Evolutionary conservation across 2,797 vertebrate genomes (phyloP).

Genomic region (Zenarchopterus dispar): DNA sequence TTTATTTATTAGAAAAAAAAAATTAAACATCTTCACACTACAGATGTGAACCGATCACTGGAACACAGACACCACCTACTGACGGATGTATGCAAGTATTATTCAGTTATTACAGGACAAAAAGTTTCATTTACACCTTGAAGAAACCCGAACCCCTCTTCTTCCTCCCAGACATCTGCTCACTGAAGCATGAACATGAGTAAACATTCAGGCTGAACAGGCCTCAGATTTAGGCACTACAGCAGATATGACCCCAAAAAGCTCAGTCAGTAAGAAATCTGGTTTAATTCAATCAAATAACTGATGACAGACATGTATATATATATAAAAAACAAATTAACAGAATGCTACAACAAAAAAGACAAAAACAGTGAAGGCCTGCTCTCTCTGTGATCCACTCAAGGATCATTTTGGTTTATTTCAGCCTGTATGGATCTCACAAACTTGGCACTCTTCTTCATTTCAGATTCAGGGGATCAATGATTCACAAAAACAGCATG

Average conservation of each 20-base stretch:
- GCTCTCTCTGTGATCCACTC: neutral
- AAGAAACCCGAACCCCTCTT: no score
- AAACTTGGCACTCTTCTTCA: no score
- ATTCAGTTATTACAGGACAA: neutral
- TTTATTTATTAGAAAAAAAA: conserved; percentile 70
- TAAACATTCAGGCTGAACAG: conserved; percentile 20
- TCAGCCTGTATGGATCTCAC: neutral
- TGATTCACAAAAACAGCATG: no score
- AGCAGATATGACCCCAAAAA: conserved; percentile 10
- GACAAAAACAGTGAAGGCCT: neutral
- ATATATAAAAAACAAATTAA: conserved; percentile 15
- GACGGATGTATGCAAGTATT: neutral
- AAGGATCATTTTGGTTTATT: conserved; percentile 1
- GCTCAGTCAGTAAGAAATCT: conserved; percentile 46
- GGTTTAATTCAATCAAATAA: conserved; percentile 63
- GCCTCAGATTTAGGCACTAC: conserved; percentile 39
- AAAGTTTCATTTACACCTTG: neutral
- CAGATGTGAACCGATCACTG: neutral
- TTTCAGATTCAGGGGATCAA: no score
- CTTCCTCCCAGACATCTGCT: no score
- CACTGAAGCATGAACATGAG: fast-evolving
- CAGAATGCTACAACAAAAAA: neutral
- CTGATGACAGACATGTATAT: conserved; percentile 19
- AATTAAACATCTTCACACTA: conserved; percentile 18
- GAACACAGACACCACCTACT: conserved; percentile 1